These are phyloP conservation scores for Leucoma salicis DNA, from an alignment of 2,888 invertebrate genomes.

Conservation along the genomic window DNA sequence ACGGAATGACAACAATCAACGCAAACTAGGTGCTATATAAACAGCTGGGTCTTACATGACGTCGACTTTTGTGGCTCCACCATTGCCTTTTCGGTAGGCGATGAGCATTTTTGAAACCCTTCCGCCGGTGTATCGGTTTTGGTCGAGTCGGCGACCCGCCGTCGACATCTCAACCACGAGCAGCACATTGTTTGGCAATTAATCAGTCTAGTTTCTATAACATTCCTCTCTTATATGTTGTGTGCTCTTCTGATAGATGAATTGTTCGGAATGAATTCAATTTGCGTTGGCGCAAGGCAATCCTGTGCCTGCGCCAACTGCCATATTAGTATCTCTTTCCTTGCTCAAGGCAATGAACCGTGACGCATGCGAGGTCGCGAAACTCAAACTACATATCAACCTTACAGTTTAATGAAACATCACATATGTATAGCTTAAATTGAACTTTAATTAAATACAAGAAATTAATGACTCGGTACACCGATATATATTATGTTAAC, in stretches of 20 bases:
- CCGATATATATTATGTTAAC: no score
- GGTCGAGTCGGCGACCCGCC: constrained; percentile 64
- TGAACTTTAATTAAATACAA: constrained; percentile 22
- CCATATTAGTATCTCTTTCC: constrained; percentile 79
- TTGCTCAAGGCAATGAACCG: constrained; percentile 79
- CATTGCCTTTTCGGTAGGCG: constrained; percentile 37
- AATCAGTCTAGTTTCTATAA: constrained; percentile 36
- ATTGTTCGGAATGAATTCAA: constrained; percentile 60
- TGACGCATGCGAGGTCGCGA: constrained; percentile 55
- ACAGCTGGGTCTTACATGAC: constrained; percentile 64
- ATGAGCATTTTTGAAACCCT: constrained; percentile 55
- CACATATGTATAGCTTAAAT: constrained; percentile 25
- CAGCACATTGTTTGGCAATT: constrained; percentile 65
- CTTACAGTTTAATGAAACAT: constrained; percentile 25
- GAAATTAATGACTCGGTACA: constrained; percentile 2
- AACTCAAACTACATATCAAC: constrained; percentile 35
- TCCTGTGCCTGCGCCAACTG: constrained; percentile 56
- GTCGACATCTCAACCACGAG: constrained; percentile 71
- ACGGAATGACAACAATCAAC: constrained; percentile 31
- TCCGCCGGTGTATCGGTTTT: constrained; percentile 49
- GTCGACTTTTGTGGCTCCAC: constrained; percentile 45
- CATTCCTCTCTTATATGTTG: constrained; percentile 32
- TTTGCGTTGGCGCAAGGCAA: constrained; percentile 73
- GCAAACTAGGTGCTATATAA: constrained; percentile 40
- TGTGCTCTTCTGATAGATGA: constrained; percentile 56